Base-by-base conservation (phyloP, 2,888 invertebrate genomes). In the Mechanitis messenoides region DNA sequence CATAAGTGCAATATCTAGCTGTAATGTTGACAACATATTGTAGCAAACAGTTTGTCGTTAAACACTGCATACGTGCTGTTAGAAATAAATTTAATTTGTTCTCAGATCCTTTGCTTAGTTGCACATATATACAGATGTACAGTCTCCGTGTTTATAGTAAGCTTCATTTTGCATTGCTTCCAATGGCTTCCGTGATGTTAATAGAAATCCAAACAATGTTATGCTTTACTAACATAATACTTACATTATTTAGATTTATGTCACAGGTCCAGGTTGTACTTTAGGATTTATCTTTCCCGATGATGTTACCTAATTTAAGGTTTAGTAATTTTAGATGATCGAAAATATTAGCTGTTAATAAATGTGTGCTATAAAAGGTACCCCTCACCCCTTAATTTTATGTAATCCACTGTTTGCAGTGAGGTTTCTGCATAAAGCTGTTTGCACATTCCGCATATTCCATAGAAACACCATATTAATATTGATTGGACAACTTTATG, bases 201-300 rank as follows among this genome's bases (percentile, higher is more conserved):
- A 72, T 84, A 83, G 78, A 72, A 79, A 80, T 76, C 75, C 76
- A 75, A 79, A 79, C 75, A 73, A 80, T 76, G 71, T 76, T 73
- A 81, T 84, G 81, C 81, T 83, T 84, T 81, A 84, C 78, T 79
- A 78, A 80, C 77, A 72, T 67, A 68, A 61, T 68, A 79, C 79
- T 72, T 74, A 73, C 72, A 72, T 74, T 72, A 71, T 66, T 73
- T 78, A 79, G 81, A 81, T 73, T 73, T 78, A 82, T 78, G 84
- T 85, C 85, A 85, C 86, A 84, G 87, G 87, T 87, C 87, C 88
- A 86, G 86, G 84, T 87, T 87, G 85, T 87, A 85, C 77, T 80
- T 80, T 83, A 86, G 83, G 78, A 81, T 81, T 82, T 85, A 80
- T 82, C 78, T 84, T 78, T 81, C 81, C 83, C 81, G 77, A 76